A percentile compares a stretch with the other conserved stretches of the same genome.
Evolutionary conservation across 2,113 vertebrate species (phyloP).

Genomic region (Motacilla alba): DNA sequence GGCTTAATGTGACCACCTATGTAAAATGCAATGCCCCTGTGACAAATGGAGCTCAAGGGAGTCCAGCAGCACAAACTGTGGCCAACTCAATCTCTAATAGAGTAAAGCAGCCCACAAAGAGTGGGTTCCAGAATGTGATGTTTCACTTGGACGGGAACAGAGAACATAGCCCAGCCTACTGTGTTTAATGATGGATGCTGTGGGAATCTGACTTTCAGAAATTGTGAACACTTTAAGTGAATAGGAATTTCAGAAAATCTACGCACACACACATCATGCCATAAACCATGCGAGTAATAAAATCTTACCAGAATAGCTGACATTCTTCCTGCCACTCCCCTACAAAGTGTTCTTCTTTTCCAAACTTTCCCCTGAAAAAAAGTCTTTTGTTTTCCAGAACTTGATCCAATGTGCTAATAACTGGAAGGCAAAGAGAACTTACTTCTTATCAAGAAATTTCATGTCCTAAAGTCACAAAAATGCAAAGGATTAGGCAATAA

Average conservation of each 20-base stretch:
- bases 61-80: not conserved
- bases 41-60: not conserved
- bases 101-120: not conserved
- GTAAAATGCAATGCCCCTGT: not conserved
- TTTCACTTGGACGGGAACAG: not conserved
- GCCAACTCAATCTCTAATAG: not conserved
- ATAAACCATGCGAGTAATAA: not conserved
- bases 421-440: slow-evolving; percentile 21
- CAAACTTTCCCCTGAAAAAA: slow-evolving; percentile 14
- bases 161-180: not conserved
- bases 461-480: slow-evolving; percentile 57
- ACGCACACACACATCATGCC: not conserved
- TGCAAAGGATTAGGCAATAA: slow-evolving; percentile 47
- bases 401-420: not conserved
- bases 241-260: not conserved
- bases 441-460: slow-evolving; percentile 32
- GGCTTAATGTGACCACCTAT: not conserved
- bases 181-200: not conserved
- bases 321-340: slow-evolving; percentile 3
- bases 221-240: not conserved
- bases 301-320: slow-evolving; percentile 15
- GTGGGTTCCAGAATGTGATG: not conserved
- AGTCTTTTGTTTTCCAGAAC: slow-evolving; percentile 5
- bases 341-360: not conserved
- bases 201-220: not conserved